Evolutionary conservation across 2,888 invertebrate species (phyloP).

Genomic region (Cheilosia pagana): DNA sequence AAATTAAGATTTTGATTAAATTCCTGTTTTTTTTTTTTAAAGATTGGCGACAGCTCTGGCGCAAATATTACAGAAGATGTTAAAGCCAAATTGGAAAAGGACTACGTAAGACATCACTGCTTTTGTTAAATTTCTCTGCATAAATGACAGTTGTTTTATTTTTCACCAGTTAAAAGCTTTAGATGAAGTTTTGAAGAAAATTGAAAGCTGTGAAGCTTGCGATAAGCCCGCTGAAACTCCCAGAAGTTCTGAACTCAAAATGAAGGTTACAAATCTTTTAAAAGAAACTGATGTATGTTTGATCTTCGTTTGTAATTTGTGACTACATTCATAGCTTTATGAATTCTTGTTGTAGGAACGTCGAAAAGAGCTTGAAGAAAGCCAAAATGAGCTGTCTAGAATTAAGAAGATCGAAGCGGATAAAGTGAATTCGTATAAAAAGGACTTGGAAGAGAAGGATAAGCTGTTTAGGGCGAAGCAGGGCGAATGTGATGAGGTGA

Average conservation of each 20-base stretch:
- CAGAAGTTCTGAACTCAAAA: conserved; percentile 11
- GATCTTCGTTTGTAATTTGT: not conserved
- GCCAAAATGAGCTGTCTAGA: conserved; percentile 10
- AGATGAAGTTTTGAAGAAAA: conserved; percentile 16
- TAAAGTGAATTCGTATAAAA: not conserved
- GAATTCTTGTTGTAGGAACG: conserved; percentile 12
- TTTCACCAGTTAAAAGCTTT: conserved; percentile 13
- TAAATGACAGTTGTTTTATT: not conserved
- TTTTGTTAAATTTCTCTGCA: not conserved
- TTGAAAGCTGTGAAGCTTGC: conserved; percentile 19
- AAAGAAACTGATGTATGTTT: conserved; percentile 43
- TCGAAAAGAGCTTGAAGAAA: conserved; percentile 9
- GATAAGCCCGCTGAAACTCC: not conserved
- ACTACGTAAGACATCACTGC: conserved; percentile 14
- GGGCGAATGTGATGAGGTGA: conserved; percentile 49
- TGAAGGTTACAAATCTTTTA: not conserved
- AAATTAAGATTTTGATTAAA: not conserved
- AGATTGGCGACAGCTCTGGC: conserved; percentile 33
- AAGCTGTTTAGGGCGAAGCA: not conserved
- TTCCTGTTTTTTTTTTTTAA: not conserved
- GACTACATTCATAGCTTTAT: not conserved
- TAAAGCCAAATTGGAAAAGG: conserved; percentile 15
- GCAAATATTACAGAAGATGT: conserved; percentile 14
- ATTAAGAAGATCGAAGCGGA: conserved; percentile 27
- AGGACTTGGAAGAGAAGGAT: conserved; percentile 37